phyloP scores from a whole-genome alignment of 2,888 invertebrate genomes.

The Gymnoscelis rufifasciata region DNA sequence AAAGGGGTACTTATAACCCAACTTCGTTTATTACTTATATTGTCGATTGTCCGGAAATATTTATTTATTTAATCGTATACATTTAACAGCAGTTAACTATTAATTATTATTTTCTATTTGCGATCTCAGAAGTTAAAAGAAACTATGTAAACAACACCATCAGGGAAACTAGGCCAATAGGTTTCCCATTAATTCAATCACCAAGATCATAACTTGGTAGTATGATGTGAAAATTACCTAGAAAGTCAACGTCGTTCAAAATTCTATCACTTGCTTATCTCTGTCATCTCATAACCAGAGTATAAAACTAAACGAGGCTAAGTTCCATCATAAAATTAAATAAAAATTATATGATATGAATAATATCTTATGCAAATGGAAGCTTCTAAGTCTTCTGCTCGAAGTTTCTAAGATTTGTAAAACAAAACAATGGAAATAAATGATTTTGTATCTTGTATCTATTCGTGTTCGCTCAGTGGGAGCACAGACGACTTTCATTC shows the following conservation, averaged over 20 bases:
- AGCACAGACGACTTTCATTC: too few relatives aligned
- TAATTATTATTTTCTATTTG: too few relatives aligned
- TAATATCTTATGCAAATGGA: too few relatives aligned
- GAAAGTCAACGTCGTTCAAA: constrained; percentile 3
- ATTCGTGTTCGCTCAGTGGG: too few relatives aligned
- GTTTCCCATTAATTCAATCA: constrained; percentile 1
- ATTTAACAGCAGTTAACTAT: too few relatives aligned
- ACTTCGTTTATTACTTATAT: too few relatives aligned
- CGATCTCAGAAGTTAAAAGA: background rate
- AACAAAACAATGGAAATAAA: background rate
- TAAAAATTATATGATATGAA: too few relatives aligned
- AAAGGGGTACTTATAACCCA: too few relatives aligned
- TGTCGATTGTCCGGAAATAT: too few relatives aligned
- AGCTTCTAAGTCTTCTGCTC: too few relatives aligned
- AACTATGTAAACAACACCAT: background rate
- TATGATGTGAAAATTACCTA: constrained; percentile 6
- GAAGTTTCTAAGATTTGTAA: too few relatives aligned
- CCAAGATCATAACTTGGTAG: background rate
- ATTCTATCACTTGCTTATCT: constrained; percentile 10
- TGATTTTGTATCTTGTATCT: background rate
- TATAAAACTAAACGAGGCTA: background rate
- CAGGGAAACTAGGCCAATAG: background rate
- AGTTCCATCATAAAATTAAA: background rate
- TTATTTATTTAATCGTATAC: too few relatives aligned
- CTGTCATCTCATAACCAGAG: constrained; percentile 8